Base-by-base conservation (phyloP, 2,797 vertebrate species). In the Paguma larvata region DNA sequence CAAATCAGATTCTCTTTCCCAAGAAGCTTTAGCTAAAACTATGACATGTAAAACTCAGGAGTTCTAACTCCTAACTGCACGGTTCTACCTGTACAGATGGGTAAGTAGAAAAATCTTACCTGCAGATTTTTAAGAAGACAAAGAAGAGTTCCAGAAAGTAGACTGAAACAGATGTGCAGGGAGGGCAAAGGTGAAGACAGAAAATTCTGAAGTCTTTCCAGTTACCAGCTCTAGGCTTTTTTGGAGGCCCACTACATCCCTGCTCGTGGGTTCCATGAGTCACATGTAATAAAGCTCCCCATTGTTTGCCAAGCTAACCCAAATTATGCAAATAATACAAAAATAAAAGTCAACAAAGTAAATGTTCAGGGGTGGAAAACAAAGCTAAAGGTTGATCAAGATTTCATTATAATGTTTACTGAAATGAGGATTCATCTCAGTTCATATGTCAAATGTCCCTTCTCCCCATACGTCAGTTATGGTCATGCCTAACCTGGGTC, bases 21-120 rank as follows among this genome's bases (percentile, higher is more conserved):
- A 78, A 75, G 32, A 92, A 65, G 51, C 65, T 91, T 59, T 94
- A 14, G 51, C 73, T 79, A 83, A 96, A 94, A 93, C 18, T 51
- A 5, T 32, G 59, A 70, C 27, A 85, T 13, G 2, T 46, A 70
- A 89, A 94, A 85, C 27, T 72, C 70, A 1, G 14, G 16, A 85
- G 14, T 82, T 78, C 34, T n/a, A n/a, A n/a, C 38, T 38, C 38
- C 38, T 38, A 38, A 38, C 38, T 38, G 38, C 38, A 38, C 3
- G 38, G 38, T 38, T 63, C 41, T 0, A 48, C 14, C 59, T 51
- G 93, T 18, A 34, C 23, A 70, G 34, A 93, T 38, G 23, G 48
- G 10, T 73, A 63, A 44, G 13, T 16, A 90, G 78, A 75, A 96
- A 91, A 82, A 65, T 48, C 27, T 13, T 46, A 91, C 53, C 32